Base-by-base conservation (phyloP, 2,113 vertebrate genomes). In the Proterorhinus semilunaris region DNA sequence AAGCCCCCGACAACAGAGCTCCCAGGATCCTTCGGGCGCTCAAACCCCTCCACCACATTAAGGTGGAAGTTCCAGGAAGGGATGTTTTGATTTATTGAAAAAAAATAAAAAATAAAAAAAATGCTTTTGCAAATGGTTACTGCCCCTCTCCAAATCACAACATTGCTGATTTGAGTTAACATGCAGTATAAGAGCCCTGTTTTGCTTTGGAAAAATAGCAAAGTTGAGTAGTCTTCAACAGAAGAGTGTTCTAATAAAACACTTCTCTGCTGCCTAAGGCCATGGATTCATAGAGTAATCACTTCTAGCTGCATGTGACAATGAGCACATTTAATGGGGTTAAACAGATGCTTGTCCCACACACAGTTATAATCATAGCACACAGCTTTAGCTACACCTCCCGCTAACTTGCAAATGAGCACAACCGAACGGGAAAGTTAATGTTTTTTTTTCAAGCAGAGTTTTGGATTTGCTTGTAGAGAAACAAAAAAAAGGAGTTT, bases 271-370 rank as follows among this genome's bases (percentile, higher is more conserved):
- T 27, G 27, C 55, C 27, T 58, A 7, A 58, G 27, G 55, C 27
- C 55, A 13, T 58, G 11, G 55, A 42, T 12, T 42, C 15, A 61
- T n/a, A 43, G 13, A n/a, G 13, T 61, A 61, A 45, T 61, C 58
- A 61, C 58, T 61, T 45, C 43, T 61, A 61, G 58, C 58, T 61
- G 58, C 58, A 61, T 61, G 58, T 44, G 42, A 61, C 58, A 61
- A 61, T 44, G 42, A 61, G 42, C 58, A 44, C 58, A 2, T 45
- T 61, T 61, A 61, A 61, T 61, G 42, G 13, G 42, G 58, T 61
- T 61, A 61, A 61, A 45, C 58, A 61, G 58, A 61, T 61, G 42
- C 15, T 15, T 45, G 15, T 36, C 27, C 27, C 13, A 45, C 42
- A n/a, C 15, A 61, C 13, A 61, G 43, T 15, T 8, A 61, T 61